These are phyloP conservation scores for Scotopteryx bipunctaria DNA, from an alignment of 2,888 invertebrate species.

Conservation along the genomic window DNA sequence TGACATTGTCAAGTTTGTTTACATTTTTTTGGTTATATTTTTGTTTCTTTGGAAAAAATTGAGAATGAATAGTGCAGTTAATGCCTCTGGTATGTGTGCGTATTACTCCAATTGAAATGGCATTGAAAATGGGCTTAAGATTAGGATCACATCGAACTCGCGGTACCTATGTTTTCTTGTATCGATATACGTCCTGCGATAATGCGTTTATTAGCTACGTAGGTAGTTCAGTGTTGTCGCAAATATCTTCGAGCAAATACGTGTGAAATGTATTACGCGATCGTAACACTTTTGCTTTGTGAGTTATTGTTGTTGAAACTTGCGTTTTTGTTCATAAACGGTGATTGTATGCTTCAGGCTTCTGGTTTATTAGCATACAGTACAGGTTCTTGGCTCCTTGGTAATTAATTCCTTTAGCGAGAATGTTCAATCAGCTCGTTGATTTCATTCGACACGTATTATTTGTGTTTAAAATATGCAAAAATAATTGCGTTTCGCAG, in stretches of 20 bases:
- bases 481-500: neutral
- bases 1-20: slow-evolving; percentile 19
- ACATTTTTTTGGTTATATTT: slow-evolving; percentile 7
- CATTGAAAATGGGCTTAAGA: slow-evolving; percentile 5
- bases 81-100: slow-evolving; percentile 23
- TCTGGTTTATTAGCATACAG: neutral
- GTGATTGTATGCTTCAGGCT: neutral
- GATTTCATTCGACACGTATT: neutral
- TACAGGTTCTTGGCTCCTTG: neutral
- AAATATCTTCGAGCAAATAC: slow-evolving; percentile 2
- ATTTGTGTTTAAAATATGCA: too few relatives aligned
- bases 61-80: slow-evolving; percentile 17
- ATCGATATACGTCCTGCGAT: neutral
- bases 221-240: slow-evolving; percentile 7
- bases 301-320: slow-evolving; percentile 12
- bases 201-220: neutral
- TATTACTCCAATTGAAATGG: neutral
- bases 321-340: neutral
- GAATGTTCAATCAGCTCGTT: neutral
- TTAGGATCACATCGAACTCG: neutral
- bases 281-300: slow-evolving; percentile 17
- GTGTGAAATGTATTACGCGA: slow-evolving; percentile 17
- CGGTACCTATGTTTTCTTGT: slow-evolving; percentile 1
- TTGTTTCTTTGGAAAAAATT: slow-evolving; percentile 13
- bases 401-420: neutral